A percentile compares a stretch with the other conserved stretches of the same genome.
phyloP scores from a whole-genome alignment of 2,888 invertebrate genomes.

The Pachydiplax longipennis region DNA sequence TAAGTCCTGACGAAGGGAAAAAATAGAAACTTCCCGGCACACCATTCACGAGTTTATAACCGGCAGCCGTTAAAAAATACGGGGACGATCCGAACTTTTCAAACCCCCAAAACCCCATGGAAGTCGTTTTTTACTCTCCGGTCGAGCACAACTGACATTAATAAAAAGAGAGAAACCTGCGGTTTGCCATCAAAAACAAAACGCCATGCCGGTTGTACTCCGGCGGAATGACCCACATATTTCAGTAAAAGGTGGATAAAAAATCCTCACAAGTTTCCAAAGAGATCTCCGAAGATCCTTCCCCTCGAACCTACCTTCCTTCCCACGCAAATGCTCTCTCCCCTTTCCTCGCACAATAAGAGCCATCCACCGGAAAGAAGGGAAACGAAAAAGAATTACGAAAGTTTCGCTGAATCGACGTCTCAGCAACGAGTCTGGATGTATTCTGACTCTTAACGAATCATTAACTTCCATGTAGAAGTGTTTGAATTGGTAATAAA shows the following conservation, averaged over 20 bases:
- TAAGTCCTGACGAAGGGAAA: not conserved
- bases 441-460: no score
- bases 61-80: not conserved
- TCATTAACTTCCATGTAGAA: no score
- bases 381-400: not conserved
- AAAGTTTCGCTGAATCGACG: no score
- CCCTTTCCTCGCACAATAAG: not conserved
- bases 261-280: conserved; percentile 22
- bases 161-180: not conserved
- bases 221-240: conserved; percentile 17
- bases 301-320: not conserved
- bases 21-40: not conserved
- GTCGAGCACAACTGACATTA: not conserved
- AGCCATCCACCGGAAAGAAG: not conserved
- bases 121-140: not conserved
- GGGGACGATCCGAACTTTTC: not conserved
- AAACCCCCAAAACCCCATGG: not conserved
- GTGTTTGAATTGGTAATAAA: no score
- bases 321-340: not conserved
- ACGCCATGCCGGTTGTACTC: not conserved
- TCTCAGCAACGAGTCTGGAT: no score
- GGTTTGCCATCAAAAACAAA: not conserved
- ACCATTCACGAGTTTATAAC: not conserved
- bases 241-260: not conserved
- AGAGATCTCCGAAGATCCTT: conserved; percentile 14